phyloP scores from a whole-genome alignment of 2,888 invertebrate species.

The Latrodectus hesperus region DNA sequence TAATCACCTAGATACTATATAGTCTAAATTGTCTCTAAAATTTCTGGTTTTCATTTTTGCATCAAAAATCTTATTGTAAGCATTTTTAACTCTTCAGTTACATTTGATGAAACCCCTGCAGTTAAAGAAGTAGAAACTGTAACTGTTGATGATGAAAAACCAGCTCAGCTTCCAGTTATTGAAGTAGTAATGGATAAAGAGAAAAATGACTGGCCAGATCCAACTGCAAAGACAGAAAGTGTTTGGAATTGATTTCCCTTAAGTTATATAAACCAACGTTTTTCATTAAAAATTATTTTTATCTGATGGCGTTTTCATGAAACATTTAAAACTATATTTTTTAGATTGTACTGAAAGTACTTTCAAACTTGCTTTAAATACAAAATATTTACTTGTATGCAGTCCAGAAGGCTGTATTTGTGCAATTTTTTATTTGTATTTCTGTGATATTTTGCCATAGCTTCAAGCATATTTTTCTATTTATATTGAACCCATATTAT shows the following conservation, averaged over 20 bases:
- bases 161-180: conserved; percentile 49
- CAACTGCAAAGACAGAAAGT: conserved; percentile 4
- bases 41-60: no score
- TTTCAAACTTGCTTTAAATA: not conserved
- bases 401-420: not conserved
- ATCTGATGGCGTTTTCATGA: no score
- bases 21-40: no score
- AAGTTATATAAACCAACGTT: not conserved
- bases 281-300: not conserved
- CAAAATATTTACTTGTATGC: not conserved
- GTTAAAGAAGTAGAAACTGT: conserved; percentile 53
- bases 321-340: no score
- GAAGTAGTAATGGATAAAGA: conserved; percentile 55
- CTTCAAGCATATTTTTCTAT: no score
- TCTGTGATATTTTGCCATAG: no score
- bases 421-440: no score
- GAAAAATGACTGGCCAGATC: conserved; percentile 54
- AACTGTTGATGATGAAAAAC: conserved; percentile 30
- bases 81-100: conserved; percentile 21
- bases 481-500: no score
- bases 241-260: conserved; percentile 35
- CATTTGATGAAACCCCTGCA: conserved; percentile 63
- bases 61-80: not conserved
- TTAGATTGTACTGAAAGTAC: not conserved
- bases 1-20: no score